Evolutionary conservation across 2,888 invertebrate species (phyloP).

Genomic region (Drosophila kambysellisi): DNA sequence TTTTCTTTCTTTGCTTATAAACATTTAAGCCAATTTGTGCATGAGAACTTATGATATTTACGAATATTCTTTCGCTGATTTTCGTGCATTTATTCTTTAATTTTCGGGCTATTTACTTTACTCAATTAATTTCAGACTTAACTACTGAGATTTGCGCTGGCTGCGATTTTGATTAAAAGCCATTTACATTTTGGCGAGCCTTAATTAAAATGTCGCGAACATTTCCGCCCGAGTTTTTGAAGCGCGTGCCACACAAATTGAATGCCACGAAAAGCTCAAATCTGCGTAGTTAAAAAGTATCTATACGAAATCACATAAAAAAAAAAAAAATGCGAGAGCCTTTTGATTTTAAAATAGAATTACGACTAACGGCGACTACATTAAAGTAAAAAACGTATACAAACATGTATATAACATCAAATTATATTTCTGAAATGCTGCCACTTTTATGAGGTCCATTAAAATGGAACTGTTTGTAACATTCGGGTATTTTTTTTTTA

Average conservation of each 20-base stretch:
- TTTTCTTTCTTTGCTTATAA: conserved; percentile 40
- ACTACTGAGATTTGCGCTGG: conserved; percentile 40
- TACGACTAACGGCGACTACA: conserved; percentile 28
- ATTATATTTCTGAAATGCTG: conserved; percentile 12
- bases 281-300: conserved; percentile 5
- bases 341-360: conserved; percentile 52
- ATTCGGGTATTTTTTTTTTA: not conserved
- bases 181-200: conserved; percentile 69
- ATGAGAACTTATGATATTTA: conserved; percentile 16
- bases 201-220: conserved; percentile 84
- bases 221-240: conserved; percentile 76
- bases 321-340: not conserved
- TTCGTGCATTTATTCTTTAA: conserved; percentile 7
- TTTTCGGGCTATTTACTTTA: conserved; percentile 4
- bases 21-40: conserved; percentile 35
- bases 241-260: conserved; percentile 65
- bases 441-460: conserved; percentile 31
- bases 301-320: not conserved
- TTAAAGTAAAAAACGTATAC: conserved; percentile 1
- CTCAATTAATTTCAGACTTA: conserved; percentile 39
- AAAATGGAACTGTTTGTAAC: conserved; percentile 35
- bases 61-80: not conserved
- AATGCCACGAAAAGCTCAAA: conserved; percentile 19
- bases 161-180: conserved; percentile 65
- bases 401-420: not conserved